These are phyloP conservation scores for Aphidoletes aphidimyza DNA, from an alignment of 2,888 invertebrate species.

Conservation along the genomic window DNA sequence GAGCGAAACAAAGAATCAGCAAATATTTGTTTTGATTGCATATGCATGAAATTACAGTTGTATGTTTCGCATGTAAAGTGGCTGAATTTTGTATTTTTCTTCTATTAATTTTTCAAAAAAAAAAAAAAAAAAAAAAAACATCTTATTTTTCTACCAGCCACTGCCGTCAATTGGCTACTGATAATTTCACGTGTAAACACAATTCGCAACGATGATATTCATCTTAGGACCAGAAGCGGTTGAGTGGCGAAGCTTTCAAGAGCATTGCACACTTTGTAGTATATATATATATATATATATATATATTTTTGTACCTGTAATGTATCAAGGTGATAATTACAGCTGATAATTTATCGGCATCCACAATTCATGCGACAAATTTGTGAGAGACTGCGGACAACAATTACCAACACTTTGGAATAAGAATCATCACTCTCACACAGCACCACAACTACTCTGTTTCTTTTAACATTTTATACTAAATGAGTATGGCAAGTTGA, in stretches of 20 bases:
- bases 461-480: neutral
- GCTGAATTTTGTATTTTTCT: too few species aligned
- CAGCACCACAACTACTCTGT: neutral
- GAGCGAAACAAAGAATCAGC: neutral
- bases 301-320: neutral
- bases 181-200: constrained; percentile 2
- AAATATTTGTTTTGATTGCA: neutral
- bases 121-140: too few species aligned
- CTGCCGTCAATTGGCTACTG: neutral
- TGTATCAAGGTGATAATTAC: constrained; percentile 30
- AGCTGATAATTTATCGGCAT: constrained; percentile 10
- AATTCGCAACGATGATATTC: neutral
- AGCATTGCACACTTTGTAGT: neutral
- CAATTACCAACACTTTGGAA: neutral
- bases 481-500: neutral
- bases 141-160: too few species aligned
- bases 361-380: constrained; percentile 1
- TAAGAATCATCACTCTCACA: neutral
- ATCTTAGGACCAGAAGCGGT: too few species aligned
- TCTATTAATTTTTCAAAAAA: too few species aligned
- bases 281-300: neutral
- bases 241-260: neutral
- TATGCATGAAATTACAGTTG: constrained; percentile 1
- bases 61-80: neutral
- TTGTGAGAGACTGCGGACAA: neutral